Percentiles rank a stretch among this genome's conserved stretches.
phyloP scores from a whole-genome alignment of 2,888 invertebrate genomes.

The Holacanthella duospinosa region DNA sequence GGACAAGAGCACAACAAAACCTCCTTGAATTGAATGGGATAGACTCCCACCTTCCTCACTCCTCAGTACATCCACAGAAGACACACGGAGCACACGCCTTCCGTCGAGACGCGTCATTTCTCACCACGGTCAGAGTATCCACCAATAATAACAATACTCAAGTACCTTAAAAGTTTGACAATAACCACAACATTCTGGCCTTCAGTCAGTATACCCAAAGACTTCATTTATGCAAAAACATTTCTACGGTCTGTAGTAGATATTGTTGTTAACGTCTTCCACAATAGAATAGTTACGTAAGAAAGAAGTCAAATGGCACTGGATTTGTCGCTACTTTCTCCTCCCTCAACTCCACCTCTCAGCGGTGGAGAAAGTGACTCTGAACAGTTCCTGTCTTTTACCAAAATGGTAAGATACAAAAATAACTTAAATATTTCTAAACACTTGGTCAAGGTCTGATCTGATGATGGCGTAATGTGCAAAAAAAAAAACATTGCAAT shows the following conservation, averaged over 20 bases:
- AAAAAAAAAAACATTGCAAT: no score
- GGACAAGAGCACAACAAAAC: background rate
- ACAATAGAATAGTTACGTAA: background rate
- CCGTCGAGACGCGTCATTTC: no score
- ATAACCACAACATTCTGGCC: no score
- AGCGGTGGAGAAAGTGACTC: conserved; percentile 1
- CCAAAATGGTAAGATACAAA: no score
- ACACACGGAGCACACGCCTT: background rate
- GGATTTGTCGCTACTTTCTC: conserved; percentile 48
- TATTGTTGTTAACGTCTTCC: background rate
- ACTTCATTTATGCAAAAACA: background rate
- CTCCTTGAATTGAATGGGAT: background rate
- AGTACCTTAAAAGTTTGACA: no score
- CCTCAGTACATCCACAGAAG: background rate
- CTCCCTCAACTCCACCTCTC: conserved; percentile 58
- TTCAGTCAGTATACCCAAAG: background rate
- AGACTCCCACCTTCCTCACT: background rate
- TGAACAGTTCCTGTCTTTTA: background rate
- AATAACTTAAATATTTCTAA: no score
- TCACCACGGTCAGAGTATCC: background rate
- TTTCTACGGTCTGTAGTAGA: background rate
- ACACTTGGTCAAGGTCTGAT: no score
- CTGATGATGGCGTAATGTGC: no score
- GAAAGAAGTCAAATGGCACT: conserved; percentile 26
- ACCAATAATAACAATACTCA: background rate